These are phyloP conservation scores for Lamproptera curius DNA, from an alignment of 2,888 invertebrate species.

Conservation along the genomic window DNA sequence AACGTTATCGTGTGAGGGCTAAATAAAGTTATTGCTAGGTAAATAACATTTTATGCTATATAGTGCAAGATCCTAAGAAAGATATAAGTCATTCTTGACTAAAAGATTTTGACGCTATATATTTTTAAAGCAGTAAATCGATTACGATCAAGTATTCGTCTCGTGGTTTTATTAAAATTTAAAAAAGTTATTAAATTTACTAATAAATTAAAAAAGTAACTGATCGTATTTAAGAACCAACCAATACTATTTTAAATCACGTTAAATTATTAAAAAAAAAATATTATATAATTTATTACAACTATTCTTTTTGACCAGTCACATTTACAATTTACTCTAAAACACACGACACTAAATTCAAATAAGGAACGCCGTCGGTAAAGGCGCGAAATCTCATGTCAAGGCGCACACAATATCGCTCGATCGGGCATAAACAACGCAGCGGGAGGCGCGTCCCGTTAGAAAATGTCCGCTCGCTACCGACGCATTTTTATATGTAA, in stretches of 20 bases:
- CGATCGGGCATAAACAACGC: constrained; percentile 67
- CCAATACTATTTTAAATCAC: too few species aligned
- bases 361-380: constrained; percentile 32
- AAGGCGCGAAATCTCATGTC: constrained; percentile 49
- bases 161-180: background rate
- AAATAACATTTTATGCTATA: too few species aligned
- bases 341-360: constrained; percentile 31
- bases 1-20: background rate
- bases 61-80: too few species aligned
- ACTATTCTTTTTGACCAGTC: background rate
- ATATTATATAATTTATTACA: background rate
- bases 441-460: constrained; percentile 57
- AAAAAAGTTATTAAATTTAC: background rate
- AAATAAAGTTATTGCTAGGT: background rate
- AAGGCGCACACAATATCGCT: constrained; percentile 58
- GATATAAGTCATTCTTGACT: too few species aligned
- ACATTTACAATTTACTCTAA: background rate
- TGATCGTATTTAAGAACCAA: background rate
- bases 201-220: background rate
- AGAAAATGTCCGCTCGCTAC: constrained; percentile 43
- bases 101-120: too few species aligned
- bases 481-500: constrained; percentile 27
- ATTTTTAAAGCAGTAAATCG: too few species aligned
- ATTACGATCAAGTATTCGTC: too few species aligned
- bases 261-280: background rate